Evolutionary conservation across 2,113 vertebrate genomes (phyloP), one percentile per base, ranked within the genome.

Genomic region (Pygoscelis adeliae): DNA sequence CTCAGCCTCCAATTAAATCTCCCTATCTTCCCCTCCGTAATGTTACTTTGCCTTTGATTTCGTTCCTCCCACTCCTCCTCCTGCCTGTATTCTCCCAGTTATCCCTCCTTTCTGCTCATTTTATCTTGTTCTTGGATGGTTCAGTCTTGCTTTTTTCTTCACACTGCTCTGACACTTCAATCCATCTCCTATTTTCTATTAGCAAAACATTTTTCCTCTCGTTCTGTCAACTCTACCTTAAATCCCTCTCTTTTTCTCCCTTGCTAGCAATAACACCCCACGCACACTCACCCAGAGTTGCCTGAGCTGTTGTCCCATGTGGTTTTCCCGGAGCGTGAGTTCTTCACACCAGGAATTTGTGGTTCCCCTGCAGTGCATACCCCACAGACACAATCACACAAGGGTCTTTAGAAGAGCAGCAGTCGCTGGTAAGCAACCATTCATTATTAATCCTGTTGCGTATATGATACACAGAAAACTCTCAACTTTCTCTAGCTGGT

Each of bases 11-110:
- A 55, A 36, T 58, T 88, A 86, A 83, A 89, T 63, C n/a, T 83
- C 58, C 26, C 13, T 50, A 6, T 84, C 44, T 95, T 80, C 14
- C 52, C 47, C 27, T 89, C 59, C 4, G 3, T 63, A 71, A 88
- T 30, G 27, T 80, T 80, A 44, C 20, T 83, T 81, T 76, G 56
- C 73, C 72, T 93, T 92, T 89, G 89, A 88, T 94, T 62, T 93
- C 2, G 2, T 65, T 93, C 84, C 40, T 93, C 86, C 56, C n/a
- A 82, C 70, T 89, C 80, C 49, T 85, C 40, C 59, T 91, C 44
- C 89, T 84, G 61, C 69, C 67, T 78, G 18, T 70, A 26, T 53
- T 90, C 58, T 63, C 53, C 81, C 52, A 72, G 59, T 66, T 62
- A 87, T 73, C 36, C 49, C 58, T 89, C 23, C 66, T 90, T 94